phyloP scores from a whole-genome alignment of 2,797 vertebrate genomes.

The Oreonectes daqikongensis region DNA sequence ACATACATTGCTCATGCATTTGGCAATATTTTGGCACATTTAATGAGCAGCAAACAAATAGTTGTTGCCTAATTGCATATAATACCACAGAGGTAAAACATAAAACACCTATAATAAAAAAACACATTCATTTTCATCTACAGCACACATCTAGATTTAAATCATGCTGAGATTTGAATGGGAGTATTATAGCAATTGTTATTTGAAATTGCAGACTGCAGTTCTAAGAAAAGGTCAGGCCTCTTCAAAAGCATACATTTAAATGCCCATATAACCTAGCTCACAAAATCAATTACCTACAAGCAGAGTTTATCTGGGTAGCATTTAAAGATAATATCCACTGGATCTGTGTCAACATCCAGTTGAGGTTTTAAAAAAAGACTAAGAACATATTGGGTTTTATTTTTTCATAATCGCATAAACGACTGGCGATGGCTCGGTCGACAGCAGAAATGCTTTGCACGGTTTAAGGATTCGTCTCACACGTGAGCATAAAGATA shows the following conservation, averaged over 20 bases:
- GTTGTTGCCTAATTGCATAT: background rate
- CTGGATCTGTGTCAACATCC: background rate
- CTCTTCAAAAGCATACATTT: constrained; percentile 12
- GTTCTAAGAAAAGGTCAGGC: constrained; percentile 19
- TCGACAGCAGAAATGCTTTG: background rate
- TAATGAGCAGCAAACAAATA: background rate
- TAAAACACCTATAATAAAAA: no score
- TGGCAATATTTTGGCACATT: background rate
- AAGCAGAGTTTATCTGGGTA: constrained; percentile 15
- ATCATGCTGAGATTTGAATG: background rate
- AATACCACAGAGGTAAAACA: background rate
- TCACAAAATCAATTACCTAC: constrained; percentile 26
- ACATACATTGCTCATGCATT: background rate
- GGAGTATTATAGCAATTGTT: background rate
- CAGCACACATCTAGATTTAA: background rate
- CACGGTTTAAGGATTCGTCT: background rate
- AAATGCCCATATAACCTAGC: constrained; percentile 9
- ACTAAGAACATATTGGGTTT: background rate
- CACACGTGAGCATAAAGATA: background rate
- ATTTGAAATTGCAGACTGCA: constrained; percentile 5
- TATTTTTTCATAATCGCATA: background rate
- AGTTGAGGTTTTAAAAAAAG: background rate
- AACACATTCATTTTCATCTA: background rate
- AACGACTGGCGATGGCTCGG: background rate
- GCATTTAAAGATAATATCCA: constrained; percentile 14